phyloP scores from a whole-genome alignment of 2,797 vertebrate genomes.

The Mionectes olivaceus region DNA sequence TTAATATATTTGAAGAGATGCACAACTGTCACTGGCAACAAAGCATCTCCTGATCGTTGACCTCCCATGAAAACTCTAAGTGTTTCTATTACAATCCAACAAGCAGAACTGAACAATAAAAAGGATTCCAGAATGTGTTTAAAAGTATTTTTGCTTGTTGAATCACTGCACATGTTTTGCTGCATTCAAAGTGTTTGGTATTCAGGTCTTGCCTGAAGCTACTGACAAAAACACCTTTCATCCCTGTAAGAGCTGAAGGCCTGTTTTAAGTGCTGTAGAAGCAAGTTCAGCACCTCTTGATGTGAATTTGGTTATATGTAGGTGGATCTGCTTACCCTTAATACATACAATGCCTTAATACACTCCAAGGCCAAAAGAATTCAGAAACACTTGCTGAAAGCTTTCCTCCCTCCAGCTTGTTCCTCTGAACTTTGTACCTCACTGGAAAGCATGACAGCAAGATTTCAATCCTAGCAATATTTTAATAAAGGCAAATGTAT shows the following conservation, averaged over 20 bases:
- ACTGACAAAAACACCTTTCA: slow-evolving; percentile 42
- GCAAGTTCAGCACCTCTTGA: slow-evolving; percentile 8
- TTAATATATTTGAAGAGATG: not conserved
- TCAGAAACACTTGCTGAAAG: slow-evolving; percentile 20
- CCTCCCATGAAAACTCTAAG: not conserved
- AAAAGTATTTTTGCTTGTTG: not conserved
- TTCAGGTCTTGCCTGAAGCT: slow-evolving; percentile 27
- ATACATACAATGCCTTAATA: not conserved
- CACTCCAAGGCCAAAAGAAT: slow-evolving; percentile 8
- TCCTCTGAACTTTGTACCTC: slow-evolving; percentile 1
- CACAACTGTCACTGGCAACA: not conserved
- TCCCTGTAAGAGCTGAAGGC: not conserved
- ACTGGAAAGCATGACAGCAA: not conserved
- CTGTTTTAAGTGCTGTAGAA: slow-evolving; percentile 9
- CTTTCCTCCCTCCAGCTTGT: not conserved
- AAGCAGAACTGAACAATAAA: not conserved
- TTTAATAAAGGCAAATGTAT: not conserved
- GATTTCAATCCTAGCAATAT: not conserved
- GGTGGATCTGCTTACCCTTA: slow-evolving; percentile 10
- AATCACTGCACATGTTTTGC: not conserved
- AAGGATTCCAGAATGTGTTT: not conserved
- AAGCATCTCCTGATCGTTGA: rapidly evolving
- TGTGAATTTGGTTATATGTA: slow-evolving; percentile 3
- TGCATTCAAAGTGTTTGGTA: not conserved
- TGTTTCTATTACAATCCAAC: not conserved